Conservation (phyloP, 2,113 vertebrate genomes). For the Brachypodius melanocephalos region DNA sequence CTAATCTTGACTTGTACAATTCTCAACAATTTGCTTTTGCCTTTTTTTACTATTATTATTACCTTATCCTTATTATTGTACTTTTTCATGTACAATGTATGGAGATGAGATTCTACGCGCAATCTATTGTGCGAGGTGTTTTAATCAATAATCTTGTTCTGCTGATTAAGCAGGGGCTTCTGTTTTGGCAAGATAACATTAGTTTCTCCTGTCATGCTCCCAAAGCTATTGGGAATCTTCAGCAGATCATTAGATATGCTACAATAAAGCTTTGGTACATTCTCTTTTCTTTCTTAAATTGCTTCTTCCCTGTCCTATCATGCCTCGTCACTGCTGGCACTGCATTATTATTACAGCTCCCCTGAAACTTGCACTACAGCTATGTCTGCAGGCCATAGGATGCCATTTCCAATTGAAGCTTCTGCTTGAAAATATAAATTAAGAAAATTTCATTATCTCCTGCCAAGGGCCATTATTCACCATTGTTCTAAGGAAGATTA, state of each 20-base stretch:
- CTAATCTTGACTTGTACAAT: constrained; percentile 66
- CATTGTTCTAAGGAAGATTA: constrained; percentile 80
- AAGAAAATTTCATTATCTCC: constrained; percentile 85
- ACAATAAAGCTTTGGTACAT: constrained; percentile 79
- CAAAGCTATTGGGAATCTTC: constrained; percentile 82
- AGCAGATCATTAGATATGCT: constrained; percentile 89
- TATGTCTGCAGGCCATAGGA: constrained; percentile 75
- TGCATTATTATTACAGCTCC: constrained; percentile 73
- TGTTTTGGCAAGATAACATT: constrained; percentile 89
- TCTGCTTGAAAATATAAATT: constrained; percentile 84
- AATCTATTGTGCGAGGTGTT: constrained; percentile 81
- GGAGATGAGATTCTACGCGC: constrained; percentile 73
- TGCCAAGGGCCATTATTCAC: constrained; percentile 80
- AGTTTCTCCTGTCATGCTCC: constrained; percentile 85
- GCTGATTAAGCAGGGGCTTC: constrained; percentile 87
- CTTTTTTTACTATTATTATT: constrained; percentile 43
- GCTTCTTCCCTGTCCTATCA: constrained; percentile 81
- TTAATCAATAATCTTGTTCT: constrained; percentile 90
- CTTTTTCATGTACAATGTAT: constrained; percentile 70
- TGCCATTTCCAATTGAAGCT: constrained; percentile 79
- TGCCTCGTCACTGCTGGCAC: constrained; percentile 68
- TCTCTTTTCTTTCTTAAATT: constrained; percentile 82
- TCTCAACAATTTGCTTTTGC: constrained; percentile 69
- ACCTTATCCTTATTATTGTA: constrained; percentile 72
- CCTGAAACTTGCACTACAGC: constrained; percentile 74